A percentile compares a stretch with the other conserved stretches of the same genome.
These are phyloP conservation scores for Pachydiplax longipennis DNA, from an alignment of 2,888 invertebrate species.

Conservation along the genomic window DNA sequence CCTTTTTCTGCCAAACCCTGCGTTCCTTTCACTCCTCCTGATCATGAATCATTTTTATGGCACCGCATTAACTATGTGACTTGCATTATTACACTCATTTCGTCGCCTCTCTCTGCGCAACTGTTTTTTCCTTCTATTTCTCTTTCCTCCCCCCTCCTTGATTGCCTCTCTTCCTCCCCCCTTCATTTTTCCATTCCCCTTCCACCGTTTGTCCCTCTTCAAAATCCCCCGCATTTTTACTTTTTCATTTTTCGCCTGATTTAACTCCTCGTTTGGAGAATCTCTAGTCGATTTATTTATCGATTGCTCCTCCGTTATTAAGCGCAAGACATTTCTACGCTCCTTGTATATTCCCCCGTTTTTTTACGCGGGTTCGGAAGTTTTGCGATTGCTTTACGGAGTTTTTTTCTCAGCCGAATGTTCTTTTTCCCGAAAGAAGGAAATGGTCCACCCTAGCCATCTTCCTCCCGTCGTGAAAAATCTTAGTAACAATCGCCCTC, in stretches of 20 bases:
- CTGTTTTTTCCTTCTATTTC: background rate
- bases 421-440: background rate
- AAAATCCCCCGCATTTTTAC: background rate
- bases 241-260: slow-evolving; percentile 11
- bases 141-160: background rate
- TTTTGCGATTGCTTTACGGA: slow-evolving; percentile 17
- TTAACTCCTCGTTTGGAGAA: slow-evolving; percentile 5
- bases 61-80: slow-evolving; percentile 37
- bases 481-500: background rate
- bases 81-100: slow-evolving; percentile 40
- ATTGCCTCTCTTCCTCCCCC: background rate
- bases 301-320: background rate
- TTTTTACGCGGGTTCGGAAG: background rate
- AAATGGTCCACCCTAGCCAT: background rate
- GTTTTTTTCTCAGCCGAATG: background rate
- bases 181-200: background rate
- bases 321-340: background rate
- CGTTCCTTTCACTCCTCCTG: background rate
- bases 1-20: background rate
- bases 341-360: background rate
- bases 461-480: background rate
- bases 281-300: background rate
- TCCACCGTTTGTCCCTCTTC: background rate
- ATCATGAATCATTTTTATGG: slow-evolving; percentile 29
- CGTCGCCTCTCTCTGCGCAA: slow-evolving; percentile 3